These are phyloP conservation scores for Verasper variegatus DNA, from an alignment of 2,113 vertebrate genomes.

Conservation along the genomic window DNA sequence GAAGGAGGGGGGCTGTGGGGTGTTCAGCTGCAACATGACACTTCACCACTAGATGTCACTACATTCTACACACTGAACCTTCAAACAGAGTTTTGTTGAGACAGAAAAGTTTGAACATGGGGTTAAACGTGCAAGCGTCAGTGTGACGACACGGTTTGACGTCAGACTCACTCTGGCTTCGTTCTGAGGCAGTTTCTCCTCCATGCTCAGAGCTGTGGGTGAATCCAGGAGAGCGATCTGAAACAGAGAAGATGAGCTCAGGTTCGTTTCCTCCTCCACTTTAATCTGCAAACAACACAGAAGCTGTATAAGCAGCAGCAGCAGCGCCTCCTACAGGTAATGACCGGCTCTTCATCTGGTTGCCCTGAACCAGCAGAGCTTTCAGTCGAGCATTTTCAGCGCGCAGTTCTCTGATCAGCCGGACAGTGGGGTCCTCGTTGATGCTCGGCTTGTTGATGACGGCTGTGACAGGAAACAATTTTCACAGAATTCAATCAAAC, in stretches of 20 bases:
- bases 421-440: slow-evolving; percentile 96
- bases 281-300: no score
- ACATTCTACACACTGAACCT: background rate
- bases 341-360: slow-evolving; percentile 84
- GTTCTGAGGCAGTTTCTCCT: slow-evolving; percentile 97
- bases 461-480: slow-evolving; percentile 80
- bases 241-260: background rate
- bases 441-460: slow-evolving; percentile 98
- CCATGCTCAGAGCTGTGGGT: slow-evolving; percentile 96
- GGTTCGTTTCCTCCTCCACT: no score
- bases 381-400: slow-evolving; percentile 95
- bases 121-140: background rate
- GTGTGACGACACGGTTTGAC: background rate
- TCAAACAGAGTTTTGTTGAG: background rate
- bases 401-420: slow-evolving; percentile 94
- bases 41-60: no score
- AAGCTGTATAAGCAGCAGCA: no score
- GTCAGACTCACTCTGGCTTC: slow-evolving; percentile 93
- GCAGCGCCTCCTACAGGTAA: no score
- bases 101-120: background rate
- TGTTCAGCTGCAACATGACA: no score
- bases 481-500: background rate
- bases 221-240: slow-evolving; percentile 95
- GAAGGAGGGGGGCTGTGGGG: no score
- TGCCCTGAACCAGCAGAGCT: slow-evolving; percentile 92